phyloP scores from a whole-genome alignment of 2,113 vertebrate genomes.

The Salvelinus sp. region DNA sequence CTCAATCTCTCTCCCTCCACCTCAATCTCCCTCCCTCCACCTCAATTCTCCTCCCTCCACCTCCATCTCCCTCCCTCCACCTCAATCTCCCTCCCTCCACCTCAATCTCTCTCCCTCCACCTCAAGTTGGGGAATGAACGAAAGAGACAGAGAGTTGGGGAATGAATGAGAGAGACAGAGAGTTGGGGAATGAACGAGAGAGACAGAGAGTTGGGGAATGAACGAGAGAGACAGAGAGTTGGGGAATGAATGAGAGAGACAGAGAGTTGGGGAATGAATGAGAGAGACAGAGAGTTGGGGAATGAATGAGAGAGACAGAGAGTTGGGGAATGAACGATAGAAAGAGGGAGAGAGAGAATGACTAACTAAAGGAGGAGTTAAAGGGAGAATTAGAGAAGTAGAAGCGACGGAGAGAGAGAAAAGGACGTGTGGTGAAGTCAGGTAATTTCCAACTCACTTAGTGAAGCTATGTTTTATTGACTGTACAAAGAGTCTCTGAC shows the following conservation, averaged over 20 bases:
- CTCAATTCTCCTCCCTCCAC: too few relatives aligned
- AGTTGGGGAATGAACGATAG: background rate
- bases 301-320: too few relatives aligned
- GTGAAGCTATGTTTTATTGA: background rate
- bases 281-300: slow-evolving; percentile 17
- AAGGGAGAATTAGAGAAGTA: background rate
- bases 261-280: background rate
- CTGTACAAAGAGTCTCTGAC: background rate
- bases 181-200: too few relatives aligned
- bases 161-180: too few relatives aligned
- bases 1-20: too few relatives aligned
- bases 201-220: background rate
- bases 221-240: too few relatives aligned
- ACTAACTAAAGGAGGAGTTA: slow-evolving; percentile 1
- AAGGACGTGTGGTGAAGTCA: background rate
- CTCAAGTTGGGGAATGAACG: too few relatives aligned
- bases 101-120: too few relatives aligned
- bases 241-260: slow-evolving; percentile 36
- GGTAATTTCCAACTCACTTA: background rate
- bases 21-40: too few relatives aligned
- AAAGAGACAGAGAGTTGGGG: too few relatives aligned
- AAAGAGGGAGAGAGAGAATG: slow-evolving; percentile 1
- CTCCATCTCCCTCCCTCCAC: too few relatives aligned
- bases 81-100: too few relatives aligned
- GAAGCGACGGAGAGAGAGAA: background rate